Conservation (phyloP, 2,113 vertebrate species). For the Isurus oxyrinchus region DNA sequence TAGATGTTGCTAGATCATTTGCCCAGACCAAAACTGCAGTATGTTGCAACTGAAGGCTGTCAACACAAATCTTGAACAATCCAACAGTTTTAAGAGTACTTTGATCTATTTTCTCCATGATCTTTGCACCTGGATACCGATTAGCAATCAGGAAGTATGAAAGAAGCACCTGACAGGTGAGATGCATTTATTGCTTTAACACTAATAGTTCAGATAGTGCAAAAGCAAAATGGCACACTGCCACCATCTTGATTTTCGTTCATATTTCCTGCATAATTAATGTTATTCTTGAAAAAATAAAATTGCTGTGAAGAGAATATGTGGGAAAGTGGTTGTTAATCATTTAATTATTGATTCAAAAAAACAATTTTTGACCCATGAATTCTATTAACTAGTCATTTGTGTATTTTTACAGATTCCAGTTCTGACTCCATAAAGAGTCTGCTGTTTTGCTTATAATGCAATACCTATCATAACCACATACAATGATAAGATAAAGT, state of each 20-base stretch:
- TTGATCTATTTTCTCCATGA: neutral
- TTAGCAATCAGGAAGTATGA: neutral
- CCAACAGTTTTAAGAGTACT: neutral
- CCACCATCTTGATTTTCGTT: neutral
- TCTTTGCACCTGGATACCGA: neutral
- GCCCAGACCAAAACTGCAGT: neutral
- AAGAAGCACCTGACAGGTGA: neutral
- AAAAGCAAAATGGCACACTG: neutral
- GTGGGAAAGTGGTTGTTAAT: neutral
- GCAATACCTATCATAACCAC: neutral
- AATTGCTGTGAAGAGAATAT: neutral
- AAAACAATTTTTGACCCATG: neutral
- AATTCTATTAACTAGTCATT: neutral
- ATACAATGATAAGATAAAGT: neutral
- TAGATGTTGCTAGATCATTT: neutral
- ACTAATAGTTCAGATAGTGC: neutral
- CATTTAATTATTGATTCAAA: neutral
- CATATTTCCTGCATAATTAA: neutral
- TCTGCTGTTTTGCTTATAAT: neutral
- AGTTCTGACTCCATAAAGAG: neutral
- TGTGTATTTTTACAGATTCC: neutral
- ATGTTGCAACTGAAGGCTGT: neutral
- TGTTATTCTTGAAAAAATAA: neutral
- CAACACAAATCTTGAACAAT: neutral
- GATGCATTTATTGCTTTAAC: neutral